Base-by-base conservation (phyloP, 2,113 vertebrate genomes). In the Macquaria ambigua region DNA sequence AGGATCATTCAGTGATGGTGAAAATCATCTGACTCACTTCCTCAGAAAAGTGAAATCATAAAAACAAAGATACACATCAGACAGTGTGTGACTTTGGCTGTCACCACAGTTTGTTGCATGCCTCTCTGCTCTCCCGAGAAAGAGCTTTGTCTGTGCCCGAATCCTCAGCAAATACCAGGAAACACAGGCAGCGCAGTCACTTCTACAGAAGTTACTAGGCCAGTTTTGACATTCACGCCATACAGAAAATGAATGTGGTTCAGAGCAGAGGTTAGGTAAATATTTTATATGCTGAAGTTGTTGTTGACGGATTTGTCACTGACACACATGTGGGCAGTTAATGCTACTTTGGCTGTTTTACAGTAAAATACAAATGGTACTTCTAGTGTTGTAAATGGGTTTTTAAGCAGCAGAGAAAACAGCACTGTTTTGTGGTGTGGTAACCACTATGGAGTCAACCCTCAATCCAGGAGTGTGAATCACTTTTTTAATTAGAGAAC, bases 391-490 rank as follows among this genome's bases (percentile, higher is more conserved):
- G 79, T 87, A 81, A 88, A 77, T 73, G 58, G 55, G 64, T 50
- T 76, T 80, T 70, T 43, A 70, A 70, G 82, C 66, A 66, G 58
- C 77, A 75, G 71, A 78, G 74, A 83, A 70, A 88, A 77, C 59
- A 59, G 39, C 67, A 74, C 52, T 85, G 72, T 84, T 90, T 77
- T 89, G 90, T 79, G 82, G 87, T 90, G 71, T 53, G 84, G 79
- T 91, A 90, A 85, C 85, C 83, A 69, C 37, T 37, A 75, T 62
- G 71, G 75, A 93, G 91, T 90, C 91, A 87, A 88, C 81, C 87
- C 78, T 92, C 89, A 90, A 84, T 89, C 85, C 92, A 87, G 87
- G 84, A 90, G 92, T 90, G 93, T 95, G 93, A 95, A 91, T 95
- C 94, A 93, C 90, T 50, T 77, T 85, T 80, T 88, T 93, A 93